phyloP scores from a whole-genome alignment of 2,888 invertebrate genomes.

The Limenitis arthemis region DNA sequence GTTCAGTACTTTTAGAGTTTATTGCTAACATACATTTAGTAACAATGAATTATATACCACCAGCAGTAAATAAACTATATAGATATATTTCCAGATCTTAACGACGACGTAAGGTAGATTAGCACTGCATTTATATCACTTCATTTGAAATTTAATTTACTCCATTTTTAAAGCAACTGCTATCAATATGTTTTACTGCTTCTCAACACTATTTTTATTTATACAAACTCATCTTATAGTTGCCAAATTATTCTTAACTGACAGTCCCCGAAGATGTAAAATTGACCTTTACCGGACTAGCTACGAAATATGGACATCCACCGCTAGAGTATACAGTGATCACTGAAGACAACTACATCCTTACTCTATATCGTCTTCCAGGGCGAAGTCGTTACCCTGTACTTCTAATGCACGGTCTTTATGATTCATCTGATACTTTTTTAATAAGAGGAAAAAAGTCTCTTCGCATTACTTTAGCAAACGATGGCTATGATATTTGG shows the following conservation, averaged over 20 bases:
- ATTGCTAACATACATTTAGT: too few species aligned
- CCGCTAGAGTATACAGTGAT: constrained; percentile 25
- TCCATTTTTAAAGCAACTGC: too few species aligned
- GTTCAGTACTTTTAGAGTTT: too few species aligned
- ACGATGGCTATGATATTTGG: constrained; percentile 41
- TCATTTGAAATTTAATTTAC: too few species aligned
- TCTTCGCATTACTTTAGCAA: constrained; percentile 28
- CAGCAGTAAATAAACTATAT: too few species aligned
- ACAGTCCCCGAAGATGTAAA: background rate
- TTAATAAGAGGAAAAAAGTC: constrained; percentile 33
- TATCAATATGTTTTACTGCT: too few species aligned
- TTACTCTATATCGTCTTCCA: constrained; percentile 30
- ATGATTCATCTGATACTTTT: constrained; percentile 32
- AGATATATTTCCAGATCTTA: too few species aligned
- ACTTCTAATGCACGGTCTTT: constrained; percentile 31
- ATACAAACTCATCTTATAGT: background rate
- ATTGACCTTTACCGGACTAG: constrained; percentile 24
- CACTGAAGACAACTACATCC: constrained; percentile 37
- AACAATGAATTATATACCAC: too few species aligned
- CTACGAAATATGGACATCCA: constrained; percentile 24
- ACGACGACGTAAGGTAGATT: too few species aligned
- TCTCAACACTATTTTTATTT: too few species aligned
- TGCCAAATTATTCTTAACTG: background rate
- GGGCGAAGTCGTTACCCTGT: constrained; percentile 27
- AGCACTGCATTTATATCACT: too few species aligned